Evolutionary conservation across 1,140 invertebrate species (phyloP).

Genomic region (Tigriopus japonicus): DNA sequence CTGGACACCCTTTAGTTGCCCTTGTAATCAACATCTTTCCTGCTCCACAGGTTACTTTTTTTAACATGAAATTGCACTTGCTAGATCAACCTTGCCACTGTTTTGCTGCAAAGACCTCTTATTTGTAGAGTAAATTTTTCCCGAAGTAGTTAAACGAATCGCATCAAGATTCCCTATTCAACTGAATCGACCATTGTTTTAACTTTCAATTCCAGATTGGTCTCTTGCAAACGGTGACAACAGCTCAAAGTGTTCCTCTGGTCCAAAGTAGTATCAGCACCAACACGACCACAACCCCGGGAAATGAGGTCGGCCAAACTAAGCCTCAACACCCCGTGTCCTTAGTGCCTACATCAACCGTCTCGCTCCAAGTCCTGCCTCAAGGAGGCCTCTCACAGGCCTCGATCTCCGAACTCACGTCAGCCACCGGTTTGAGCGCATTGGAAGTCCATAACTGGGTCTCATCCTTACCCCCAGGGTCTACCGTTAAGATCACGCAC

Average conservation of each 20-base stretch:
- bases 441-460: conserved; percentile 1
- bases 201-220: too few relatives aligned
- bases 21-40: too few relatives aligned
- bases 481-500: conserved; percentile 2
- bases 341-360: background rate
- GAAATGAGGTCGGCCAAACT: background rate
- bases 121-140: too few relatives aligned
- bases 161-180: too few relatives aligned
- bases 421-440: conserved; percentile 1
- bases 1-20: too few relatives aligned
- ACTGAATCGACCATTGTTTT: too few relatives aligned
- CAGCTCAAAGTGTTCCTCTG: background rate
- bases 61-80: too few relatives aligned
- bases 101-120: too few relatives aligned
- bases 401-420: background rate
- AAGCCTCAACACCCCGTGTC: background rate
- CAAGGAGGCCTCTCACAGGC: background rate
- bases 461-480: background rate
- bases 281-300: background rate
- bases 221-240: too few relatives aligned
- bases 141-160: too few relatives aligned
- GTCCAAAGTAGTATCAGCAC: background rate
- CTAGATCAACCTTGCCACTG: too few relatives aligned
- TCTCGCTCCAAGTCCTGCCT: background rate
- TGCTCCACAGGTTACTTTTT: too few relatives aligned